Base-by-base conservation (phyloP, 2,113 vertebrate genomes). In the Cettia cetti region DNA sequence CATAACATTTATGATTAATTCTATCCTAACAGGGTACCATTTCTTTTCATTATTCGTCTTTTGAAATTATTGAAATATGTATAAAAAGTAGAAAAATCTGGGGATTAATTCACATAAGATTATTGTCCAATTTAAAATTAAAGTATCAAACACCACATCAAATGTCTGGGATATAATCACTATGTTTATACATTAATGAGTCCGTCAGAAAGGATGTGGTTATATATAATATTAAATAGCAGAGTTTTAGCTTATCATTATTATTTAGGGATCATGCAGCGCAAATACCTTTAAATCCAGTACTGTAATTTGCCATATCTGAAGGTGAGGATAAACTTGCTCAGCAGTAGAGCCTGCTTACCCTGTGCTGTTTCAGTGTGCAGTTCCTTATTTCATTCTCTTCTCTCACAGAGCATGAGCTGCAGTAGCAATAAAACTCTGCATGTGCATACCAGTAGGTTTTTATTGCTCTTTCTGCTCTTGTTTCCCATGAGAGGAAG, bases 321-420 rank as follows among this genome's bases (percentile, higher is more conserved):
- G 79, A 92, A 94, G 65, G 68, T 89, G n/a, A 93, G 42, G 53
- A 37, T 53, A 94, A 88, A 90, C 85, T 56, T 88, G 37, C 75
- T 88, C 88, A 95, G 66, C 92, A 85, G 78, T 69, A 79, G 57
- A 90, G 4, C 59, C 27, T 76, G 53, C 45, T 87, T 79, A 85
- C 74, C 64, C 66, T 60, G 42, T 80, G 53, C 78, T 92, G 53
- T 52, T 93, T 85, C 1, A 1, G 15, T 69, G 15, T 47, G 9
- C 10, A 69, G 45, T 12, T 84, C 40, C 19, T 86, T 76, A 60
- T 82, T 90, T 94, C 39, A 63, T 88, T 94, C 70, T 64, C 53
- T 72, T 80, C 49, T 33, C 16, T 72, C 35, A 50, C 21, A 63
- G 66, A 88, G 22, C 40, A 49, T 33, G 37, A 89, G 40, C 49